phyloP scores from a whole-genome alignment of 2,113 vertebrate genomes.

The Lycaon pictus region DNA sequence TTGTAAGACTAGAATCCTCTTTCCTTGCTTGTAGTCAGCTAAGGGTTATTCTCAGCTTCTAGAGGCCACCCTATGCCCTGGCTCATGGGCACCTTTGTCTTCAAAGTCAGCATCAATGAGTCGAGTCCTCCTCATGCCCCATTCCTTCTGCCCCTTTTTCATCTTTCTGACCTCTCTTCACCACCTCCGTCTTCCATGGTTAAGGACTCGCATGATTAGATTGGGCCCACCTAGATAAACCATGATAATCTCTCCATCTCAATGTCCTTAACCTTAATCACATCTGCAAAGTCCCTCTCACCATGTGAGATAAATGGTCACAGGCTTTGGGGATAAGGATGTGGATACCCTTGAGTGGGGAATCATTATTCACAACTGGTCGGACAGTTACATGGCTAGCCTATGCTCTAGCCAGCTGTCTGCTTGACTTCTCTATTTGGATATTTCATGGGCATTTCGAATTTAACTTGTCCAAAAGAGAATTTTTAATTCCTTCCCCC shows the following conservation, averaged over 20 bases:
- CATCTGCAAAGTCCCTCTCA: not conserved
- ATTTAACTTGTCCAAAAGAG: conserved; percentile 4
- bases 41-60: conserved; percentile 22
- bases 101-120: not conserved
- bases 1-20: not conserved
- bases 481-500: conserved; percentile 6
- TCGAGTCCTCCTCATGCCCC: not conserved
- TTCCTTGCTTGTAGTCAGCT: not conserved
- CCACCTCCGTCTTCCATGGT: not conserved
- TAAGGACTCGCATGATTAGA: not conserved
- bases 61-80: not conserved
- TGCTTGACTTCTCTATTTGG: not conserved
- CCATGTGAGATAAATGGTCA: not conserved
- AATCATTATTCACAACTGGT: not conserved
- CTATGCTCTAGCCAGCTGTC: not conserved
- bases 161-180: not conserved
- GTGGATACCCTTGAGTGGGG: not conserved
- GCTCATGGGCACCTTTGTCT: not conserved
- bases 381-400: not conserved
- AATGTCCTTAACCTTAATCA: not conserved
- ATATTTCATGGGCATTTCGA: not conserved
- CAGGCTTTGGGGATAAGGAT: not conserved
- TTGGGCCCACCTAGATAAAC: not conserved
- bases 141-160: conserved; percentile 17
- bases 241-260: not conserved